Evolutionary conservation across 2,888 invertebrate genomes (phyloP).

Genomic region (Tetanocera ferruginea): DNA sequence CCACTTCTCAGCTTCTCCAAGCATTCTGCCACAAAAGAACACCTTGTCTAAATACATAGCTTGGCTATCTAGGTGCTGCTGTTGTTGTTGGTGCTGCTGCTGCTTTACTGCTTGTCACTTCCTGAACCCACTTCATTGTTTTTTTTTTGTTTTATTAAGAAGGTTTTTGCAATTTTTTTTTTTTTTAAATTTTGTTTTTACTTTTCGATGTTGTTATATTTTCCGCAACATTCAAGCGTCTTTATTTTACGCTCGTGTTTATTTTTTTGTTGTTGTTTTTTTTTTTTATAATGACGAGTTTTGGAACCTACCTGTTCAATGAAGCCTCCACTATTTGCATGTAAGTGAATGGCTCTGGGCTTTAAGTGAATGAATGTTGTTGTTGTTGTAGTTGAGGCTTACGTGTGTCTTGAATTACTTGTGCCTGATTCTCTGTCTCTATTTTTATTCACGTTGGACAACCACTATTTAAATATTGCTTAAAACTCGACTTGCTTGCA

Average conservation of each 20-base stretch:
- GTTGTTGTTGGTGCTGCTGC: too few relatives aligned
- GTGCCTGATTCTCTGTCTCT: not conserved
- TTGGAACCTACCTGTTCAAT: not conserved
- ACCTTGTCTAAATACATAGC: too few relatives aligned
- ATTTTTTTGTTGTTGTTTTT: not conserved
- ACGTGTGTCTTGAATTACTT: constrained; percentile 22
- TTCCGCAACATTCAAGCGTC: not conserved
- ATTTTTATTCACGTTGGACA: constrained; percentile 15
- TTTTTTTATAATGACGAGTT: not conserved
- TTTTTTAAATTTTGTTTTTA: not conserved
- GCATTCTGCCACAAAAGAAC: too few relatives aligned
- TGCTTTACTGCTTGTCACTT: too few relatives aligned
- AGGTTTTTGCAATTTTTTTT: not conserved
- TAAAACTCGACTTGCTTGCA: not conserved
- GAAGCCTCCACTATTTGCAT: not conserved
- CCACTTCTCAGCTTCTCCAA: too few relatives aligned
- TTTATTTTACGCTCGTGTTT: too few relatives aligned
- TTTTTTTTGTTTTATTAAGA: not conserved
- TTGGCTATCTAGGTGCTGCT: too few relatives aligned
- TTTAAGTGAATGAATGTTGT: not conserved
- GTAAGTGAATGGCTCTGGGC: too few relatives aligned
- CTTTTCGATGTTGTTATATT: not conserved
- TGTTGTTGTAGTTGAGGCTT: not conserved
- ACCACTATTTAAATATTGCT: not conserved
- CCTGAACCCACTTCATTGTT: too few relatives aligned